Evolutionary conservation across 2,797 vertebrate genomes (phyloP).

Genomic region (Gallinago stenura): DNA sequence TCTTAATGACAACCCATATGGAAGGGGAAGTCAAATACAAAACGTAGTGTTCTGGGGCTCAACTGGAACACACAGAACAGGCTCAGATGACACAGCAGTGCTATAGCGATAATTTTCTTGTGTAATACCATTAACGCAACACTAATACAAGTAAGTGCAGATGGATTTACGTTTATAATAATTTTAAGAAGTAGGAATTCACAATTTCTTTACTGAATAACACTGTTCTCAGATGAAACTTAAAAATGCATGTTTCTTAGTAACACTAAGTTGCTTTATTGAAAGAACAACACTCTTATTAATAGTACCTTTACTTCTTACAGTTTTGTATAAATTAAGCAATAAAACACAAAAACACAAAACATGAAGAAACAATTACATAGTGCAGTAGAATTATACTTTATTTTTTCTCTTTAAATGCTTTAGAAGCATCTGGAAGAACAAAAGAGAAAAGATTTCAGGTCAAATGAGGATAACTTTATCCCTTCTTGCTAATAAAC

Average conservation of each 20-base stretch:
- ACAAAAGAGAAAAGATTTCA: neutral
- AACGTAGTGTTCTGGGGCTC: neutral
- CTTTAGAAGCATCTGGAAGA: neutral
- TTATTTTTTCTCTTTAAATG: neutral
- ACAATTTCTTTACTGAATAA: neutral
- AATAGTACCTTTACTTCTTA: neutral
- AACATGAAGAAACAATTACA: neutral
- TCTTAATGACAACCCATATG: neutral
- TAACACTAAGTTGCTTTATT: neutral
- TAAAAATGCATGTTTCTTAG: neutral
- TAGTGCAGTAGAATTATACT: neutral
- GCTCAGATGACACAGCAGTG: neutral
- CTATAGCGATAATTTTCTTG: neutral
- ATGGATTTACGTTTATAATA: neutral
- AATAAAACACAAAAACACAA: neutral
- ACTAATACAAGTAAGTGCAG: neutral
- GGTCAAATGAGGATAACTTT: constrained; percentile 55
- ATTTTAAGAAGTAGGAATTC: neutral
- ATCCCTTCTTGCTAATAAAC: constrained; percentile 26
- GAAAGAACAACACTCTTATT: neutral
- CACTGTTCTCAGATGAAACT: neutral
- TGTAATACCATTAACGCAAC: neutral
- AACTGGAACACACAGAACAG: neutral
- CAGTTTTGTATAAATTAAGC: neutral
- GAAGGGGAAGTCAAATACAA: constrained; percentile 3